Evolutionary conservation across 2,888 invertebrate genomes (phyloP).

Genomic region (Meandrusa payeni): DNA sequence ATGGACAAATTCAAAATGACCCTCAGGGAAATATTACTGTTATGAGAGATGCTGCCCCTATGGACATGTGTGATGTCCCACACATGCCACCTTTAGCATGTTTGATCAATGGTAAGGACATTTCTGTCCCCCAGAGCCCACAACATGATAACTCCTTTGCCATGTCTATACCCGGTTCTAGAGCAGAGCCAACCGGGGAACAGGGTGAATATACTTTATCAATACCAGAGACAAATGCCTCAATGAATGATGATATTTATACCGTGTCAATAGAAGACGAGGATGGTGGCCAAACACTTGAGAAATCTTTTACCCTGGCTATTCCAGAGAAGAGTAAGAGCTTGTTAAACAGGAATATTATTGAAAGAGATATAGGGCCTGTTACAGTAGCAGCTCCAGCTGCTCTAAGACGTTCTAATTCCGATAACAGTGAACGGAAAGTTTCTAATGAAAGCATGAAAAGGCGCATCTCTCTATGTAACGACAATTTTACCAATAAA

Average conservation of each 20-base stretch:
- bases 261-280: slow-evolving; percentile 77
- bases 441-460: slow-evolving; percentile 55
- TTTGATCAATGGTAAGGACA: slow-evolving; percentile 60
- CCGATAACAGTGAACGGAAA: slow-evolving; percentile 71
- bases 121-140: slow-evolving; percentile 46
- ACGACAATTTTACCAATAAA: slow-evolving; percentile 58
- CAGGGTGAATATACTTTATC: slow-evolving; percentile 74
- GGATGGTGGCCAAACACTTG: slow-evolving; percentile 58
- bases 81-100: slow-evolving; percentile 67
- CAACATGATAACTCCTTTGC: slow-evolving; percentile 63
- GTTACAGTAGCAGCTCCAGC: slow-evolving; percentile 66
- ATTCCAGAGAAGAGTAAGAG: slow-evolving; percentile 74
- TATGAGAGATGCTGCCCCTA: slow-evolving; percentile 66
- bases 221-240: slow-evolving; percentile 74
- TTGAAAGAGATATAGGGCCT: slow-evolving; percentile 55
- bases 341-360: slow-evolving; percentile 58
- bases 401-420: slow-evolving; percentile 71
- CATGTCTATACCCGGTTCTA: slow-evolving; percentile 66
- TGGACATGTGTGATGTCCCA: slow-evolving; percentile 62
- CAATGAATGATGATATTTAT: slow-evolving; percentile 77
- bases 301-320: slow-evolving; percentile 67
- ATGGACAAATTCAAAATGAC: slow-evolving; percentile 82
- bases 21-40: slow-evolving; percentile 83
- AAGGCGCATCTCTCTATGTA: slow-evolving; percentile 67
- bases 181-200: slow-evolving; percentile 74